phyloP scores from a whole-genome alignment of 2,797 vertebrate genomes.

The Syngnathus rostellatus region DNA sequence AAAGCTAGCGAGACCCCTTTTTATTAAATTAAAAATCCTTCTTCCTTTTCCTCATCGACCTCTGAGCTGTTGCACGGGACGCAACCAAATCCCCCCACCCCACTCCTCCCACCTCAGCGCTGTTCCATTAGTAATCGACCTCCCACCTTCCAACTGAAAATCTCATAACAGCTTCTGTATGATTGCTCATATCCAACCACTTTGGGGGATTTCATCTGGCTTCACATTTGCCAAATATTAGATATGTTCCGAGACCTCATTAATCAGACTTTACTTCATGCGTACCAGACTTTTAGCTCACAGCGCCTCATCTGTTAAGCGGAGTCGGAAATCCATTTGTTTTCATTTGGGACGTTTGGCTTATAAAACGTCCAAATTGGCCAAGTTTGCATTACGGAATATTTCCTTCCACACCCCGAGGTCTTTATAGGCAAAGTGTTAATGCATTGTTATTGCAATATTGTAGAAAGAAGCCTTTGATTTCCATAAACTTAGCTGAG shows the following conservation, averaged over 20 bases:
- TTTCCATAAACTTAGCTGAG: conserved; percentile 1
- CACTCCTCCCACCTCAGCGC: conserved; percentile 22
- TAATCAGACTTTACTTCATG: conserved; percentile 23
- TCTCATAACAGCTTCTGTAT: conserved; percentile 50
- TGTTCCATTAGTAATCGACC: conserved; percentile 43
- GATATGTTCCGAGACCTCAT: conserved; percentile 27
- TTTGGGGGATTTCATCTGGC: conserved; percentile 12
- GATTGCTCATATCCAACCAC: conserved; percentile 41
- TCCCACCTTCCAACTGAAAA: conserved; percentile 35
- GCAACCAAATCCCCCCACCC: conserved; percentile 9
- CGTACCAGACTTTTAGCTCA: conserved; percentile 11
- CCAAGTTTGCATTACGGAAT: neutral
- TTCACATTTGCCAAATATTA: conserved; percentile 38
- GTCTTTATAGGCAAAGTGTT: conserved; percentile 17
- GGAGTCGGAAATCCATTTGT: conserved; percentile 6
- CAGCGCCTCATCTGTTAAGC: conserved; percentile 14
- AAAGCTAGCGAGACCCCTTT: conserved; percentile 38
- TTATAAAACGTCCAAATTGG: conserved; percentile 6
- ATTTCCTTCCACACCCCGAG: neutral
- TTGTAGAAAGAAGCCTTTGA: conserved; percentile 3
- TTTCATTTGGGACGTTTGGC: conserved; percentile 17
- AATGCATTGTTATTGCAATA: conserved; percentile 1
- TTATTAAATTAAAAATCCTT: conserved; percentile 52
- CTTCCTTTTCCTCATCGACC: conserved; percentile 43
- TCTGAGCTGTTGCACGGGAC: conserved; percentile 26